Evolutionary conservation across 2,113 vertebrate genomes (phyloP), one percentile per base, ranked within the genome.

Genomic region (Cyrtonyx montezumae): DNA sequence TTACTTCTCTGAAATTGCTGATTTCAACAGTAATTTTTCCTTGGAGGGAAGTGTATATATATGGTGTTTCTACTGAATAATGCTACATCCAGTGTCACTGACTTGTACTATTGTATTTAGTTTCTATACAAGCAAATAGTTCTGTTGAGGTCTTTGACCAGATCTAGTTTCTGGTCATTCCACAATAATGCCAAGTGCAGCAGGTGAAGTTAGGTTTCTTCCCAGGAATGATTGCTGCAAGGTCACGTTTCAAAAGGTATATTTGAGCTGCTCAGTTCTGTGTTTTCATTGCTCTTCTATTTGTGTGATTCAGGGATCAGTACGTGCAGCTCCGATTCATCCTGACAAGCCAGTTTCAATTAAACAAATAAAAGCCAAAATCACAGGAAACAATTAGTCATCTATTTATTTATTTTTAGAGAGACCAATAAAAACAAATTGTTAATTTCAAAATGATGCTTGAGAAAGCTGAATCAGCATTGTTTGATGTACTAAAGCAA

Each of bases 381-480:
- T n/a, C 62, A 48, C 40, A 66, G 28, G 46, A 86, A 95, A 25
- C 28, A 25, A 30, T 91, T 91, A 37, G 37, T 37, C 37, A 37
- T 37, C n/a, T n/a, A n/a, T 37, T 37, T 37, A 37, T 37, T 37
- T 37, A 8, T 37, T 78, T 94, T 68, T 56, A 56, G 55, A 58
- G 77, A 94, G 79, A 95, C 56, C 58, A 56, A 36, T 79, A 84
- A 94, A 94, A 46, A 21, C 55, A 88, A 95, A 37, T 70, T 79
- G 75, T 67, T 88, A 4, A 87, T 95, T 96, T 96, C 87, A 76
- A 95, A 88, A 94, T 49, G 92, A 87, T 92, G 92, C 90, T 90
- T 79, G 74, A 55, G 88, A 96, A 96, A 93, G 89, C 82, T 90
- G 94, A 95, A 85, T 86, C 45, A 23, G 76, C 89, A 53, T 77